Conservation (phyloP, 1,140 invertebrate species). For the Heliconius himera region DNA sequence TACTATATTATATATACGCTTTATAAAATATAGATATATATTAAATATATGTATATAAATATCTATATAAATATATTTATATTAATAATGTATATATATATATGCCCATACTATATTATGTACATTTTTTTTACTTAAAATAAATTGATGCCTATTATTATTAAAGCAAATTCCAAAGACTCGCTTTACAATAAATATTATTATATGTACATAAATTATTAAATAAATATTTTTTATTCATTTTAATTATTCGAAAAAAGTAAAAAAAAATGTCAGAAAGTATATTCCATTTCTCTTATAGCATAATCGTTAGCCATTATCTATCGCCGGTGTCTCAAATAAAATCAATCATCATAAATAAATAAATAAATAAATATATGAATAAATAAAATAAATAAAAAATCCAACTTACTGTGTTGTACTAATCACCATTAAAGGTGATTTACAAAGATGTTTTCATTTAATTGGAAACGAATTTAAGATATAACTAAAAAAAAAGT, state of each 20-base stretch:
- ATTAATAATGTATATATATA: slow-evolving; percentile 32
- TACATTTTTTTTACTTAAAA: slow-evolving; percentile 41
- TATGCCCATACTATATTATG: slow-evolving; percentile 39
- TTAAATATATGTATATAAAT: slow-evolving; percentile 27
- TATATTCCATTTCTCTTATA: slow-evolving; percentile 30
- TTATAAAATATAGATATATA: slow-evolving; percentile 30
- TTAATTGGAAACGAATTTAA: slow-evolving; percentile 11
- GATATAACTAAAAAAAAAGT: background rate
- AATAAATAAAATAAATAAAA: slow-evolving; percentile 42
- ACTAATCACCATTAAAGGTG: slow-evolving; percentile 34
- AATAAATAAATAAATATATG: slow-evolving; percentile 36
- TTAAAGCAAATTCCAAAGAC: slow-evolving; percentile 74
- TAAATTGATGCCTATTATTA: slow-evolving; percentile 36
- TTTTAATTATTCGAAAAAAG: background rate
- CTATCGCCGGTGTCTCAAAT: slow-evolving; percentile 43
- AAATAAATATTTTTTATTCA: slow-evolving; percentile 41
- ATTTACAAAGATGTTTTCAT: slow-evolving; percentile 33
- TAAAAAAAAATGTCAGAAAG: background rate
- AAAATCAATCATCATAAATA: slow-evolving; percentile 27
- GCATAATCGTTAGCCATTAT: slow-evolving; percentile 47
- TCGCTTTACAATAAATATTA: slow-evolving; percentile 52
- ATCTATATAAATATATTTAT: slow-evolving; percentile 32
- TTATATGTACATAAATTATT: slow-evolving; percentile 49
- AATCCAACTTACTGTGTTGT: slow-evolving; percentile 40
- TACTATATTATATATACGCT: slow-evolving; percentile 35